Evolutionary conservation across 2,888 invertebrate genomes (phyloP).

Genomic region (Agrotis segetum): DNA sequence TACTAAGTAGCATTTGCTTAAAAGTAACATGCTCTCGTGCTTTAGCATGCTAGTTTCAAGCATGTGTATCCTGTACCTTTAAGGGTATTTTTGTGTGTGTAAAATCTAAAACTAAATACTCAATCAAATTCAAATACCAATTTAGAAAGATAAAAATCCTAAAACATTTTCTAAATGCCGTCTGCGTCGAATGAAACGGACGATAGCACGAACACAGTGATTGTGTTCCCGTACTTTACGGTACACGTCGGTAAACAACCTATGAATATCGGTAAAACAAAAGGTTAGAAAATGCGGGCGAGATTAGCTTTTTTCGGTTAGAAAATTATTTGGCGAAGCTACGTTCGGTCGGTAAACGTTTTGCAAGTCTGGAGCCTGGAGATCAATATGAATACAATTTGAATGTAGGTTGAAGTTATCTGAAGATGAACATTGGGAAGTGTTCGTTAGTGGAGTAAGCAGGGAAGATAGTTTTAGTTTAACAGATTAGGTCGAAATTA

Average conservation of each 20-base stretch:
- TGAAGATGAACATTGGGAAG: not conserved
- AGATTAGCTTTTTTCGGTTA: conserved; percentile 42
- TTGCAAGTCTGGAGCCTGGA: conserved; percentile 19
- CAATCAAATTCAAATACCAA: conserved; percentile 14
- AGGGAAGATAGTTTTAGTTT: not conserved
- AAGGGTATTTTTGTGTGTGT: no score
- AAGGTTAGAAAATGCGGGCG: conserved; percentile 31
- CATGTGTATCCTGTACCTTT: no score
- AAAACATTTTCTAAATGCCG: conserved; percentile 23
- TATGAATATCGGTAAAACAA: conserved; percentile 51
- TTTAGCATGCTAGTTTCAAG: no score
- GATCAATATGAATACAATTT: conserved; percentile 42
- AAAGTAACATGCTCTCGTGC: no score
- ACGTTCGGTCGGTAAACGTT: conserved; percentile 11
- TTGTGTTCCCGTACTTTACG: conserved; percentile 35
- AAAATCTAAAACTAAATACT: not conserved
- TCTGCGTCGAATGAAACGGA: conserved; percentile 32
- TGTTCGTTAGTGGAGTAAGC: conserved; percentile 13
- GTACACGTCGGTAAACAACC: conserved; percentile 52
- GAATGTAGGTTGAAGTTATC: conserved; percentile 17
- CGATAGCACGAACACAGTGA: conserved; percentile 29
- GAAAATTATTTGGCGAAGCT: conserved; percentile 40
- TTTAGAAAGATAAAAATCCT: not conserved
- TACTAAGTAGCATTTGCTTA: no score
- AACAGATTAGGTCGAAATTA: not conserved